Conservation (phyloP, 23 tunicate genomes). For the Styela clava region DNA sequence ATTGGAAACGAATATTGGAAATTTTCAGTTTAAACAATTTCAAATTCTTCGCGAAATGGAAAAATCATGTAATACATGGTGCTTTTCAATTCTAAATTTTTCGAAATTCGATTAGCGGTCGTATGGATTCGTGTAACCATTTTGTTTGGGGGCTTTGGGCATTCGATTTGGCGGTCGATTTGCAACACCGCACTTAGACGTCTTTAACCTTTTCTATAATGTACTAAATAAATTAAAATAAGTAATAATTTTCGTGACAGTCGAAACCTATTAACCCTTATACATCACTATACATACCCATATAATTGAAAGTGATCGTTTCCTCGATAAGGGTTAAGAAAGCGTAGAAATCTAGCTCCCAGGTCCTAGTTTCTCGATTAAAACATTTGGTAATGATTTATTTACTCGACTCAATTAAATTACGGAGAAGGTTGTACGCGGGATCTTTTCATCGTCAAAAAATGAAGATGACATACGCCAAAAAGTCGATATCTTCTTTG, state of each 20-base stretch:
- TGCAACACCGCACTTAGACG: neutral
- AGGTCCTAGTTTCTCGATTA: constrained; percentile 1
- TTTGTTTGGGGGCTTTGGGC: neutral
- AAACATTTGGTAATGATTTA: constrained; percentile 34
- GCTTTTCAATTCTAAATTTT: constrained; percentile 9
- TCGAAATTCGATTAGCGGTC: constrained; percentile 13
- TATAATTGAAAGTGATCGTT: neutral
- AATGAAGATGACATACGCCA: constrained; percentile 10
- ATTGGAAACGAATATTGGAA: neutral
- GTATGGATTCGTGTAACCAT: neutral
- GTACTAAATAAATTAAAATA: neutral
- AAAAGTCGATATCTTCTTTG: constrained; percentile 4
- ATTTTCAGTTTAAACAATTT: neutral
- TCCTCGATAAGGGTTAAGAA: neutral
- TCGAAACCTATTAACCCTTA: neutral
- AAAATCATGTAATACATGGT: constrained; percentile 11
- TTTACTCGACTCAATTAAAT: constrained; percentile 11
- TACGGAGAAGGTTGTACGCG: neutral
- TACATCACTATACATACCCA: neutral
- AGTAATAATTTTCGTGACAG: neutral
- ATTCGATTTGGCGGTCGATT: neutral
- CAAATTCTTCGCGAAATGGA: constrained; percentile 17
- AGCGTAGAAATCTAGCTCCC: neutral
- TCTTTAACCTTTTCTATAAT: neutral
- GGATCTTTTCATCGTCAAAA: neutral